Conservation (phyloP, 2,113 vertebrate species). For the Mirza zaza region DNA sequence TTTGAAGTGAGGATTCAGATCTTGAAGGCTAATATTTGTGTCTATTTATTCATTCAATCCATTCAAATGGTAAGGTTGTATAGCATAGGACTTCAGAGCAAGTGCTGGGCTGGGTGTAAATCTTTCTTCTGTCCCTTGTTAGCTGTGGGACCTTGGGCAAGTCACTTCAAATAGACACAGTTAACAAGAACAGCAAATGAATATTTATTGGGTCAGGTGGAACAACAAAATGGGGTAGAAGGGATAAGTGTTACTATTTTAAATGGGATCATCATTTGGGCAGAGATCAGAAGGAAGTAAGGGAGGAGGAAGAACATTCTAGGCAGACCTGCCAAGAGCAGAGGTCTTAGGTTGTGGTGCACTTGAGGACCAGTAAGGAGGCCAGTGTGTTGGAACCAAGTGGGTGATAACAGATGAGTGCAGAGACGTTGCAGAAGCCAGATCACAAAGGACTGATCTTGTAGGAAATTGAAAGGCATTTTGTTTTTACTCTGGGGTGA, state of each 20-base stretch:
- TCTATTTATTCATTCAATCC: neutral
- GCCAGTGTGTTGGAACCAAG: neutral
- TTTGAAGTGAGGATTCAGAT: slow-evolving; percentile 1
- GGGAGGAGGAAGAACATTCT: neutral
- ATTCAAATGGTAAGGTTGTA: neutral
- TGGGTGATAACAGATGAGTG: neutral
- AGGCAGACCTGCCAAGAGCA: neutral
- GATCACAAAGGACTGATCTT: rapidly evolving
- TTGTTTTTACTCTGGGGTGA: neutral
- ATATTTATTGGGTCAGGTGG: neutral
- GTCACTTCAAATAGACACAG: neutral
- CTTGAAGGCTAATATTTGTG: neutral
- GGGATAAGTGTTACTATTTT: neutral
- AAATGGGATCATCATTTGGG: neutral
- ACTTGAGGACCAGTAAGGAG: neutral
- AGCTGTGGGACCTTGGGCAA: neutral
- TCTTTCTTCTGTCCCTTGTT: slow-evolving; percentile 11
- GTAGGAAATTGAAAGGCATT: neutral
- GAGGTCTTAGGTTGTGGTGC: rapidly evolving
- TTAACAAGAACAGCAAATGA: neutral
- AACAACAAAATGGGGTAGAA: neutral
- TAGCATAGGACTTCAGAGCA: neutral
- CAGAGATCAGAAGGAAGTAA: neutral
- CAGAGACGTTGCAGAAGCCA: neutral
- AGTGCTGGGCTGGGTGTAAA: neutral